Conservation (phyloP, 2,797 vertebrate species). For the Anguilla obscura region DNA sequence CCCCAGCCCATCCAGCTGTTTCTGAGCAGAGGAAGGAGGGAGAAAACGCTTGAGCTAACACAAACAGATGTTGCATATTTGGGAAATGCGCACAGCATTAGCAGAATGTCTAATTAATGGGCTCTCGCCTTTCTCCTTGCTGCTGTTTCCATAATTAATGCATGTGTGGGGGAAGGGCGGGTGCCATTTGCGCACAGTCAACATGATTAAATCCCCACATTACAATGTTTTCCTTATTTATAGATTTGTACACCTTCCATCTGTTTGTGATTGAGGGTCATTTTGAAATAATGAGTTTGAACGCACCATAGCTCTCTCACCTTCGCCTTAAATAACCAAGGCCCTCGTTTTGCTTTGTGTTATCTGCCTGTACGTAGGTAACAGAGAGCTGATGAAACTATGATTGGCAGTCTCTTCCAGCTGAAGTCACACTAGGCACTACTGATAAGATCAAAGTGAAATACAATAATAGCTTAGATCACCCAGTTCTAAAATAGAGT, state of each 20-base stretch:
- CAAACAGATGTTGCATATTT: conserved; percentile 37
- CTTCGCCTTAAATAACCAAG: not conserved
- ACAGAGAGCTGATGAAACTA: not conserved
- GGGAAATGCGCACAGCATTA: conserved; percentile 24
- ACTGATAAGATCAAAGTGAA: not conserved
- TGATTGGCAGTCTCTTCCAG: not conserved
- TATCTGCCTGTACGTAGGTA: not conserved
- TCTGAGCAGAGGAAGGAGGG: not conserved
- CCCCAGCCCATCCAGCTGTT: conserved; percentile 21
- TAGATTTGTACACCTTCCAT: not conserved
- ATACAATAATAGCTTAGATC: not conserved
- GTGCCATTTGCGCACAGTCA: not conserved
- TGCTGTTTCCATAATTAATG: conserved; percentile 28
- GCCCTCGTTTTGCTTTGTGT: not conserved
- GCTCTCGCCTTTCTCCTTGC: conserved; percentile 4
- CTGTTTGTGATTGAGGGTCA: not conserved
- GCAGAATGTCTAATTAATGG: conserved; percentile 36
- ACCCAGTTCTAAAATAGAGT: not conserved
- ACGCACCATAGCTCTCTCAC: too few relatives aligned
- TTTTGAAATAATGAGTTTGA: not conserved
- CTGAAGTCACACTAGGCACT: not conserved
- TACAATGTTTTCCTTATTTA: not conserved
- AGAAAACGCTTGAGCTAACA: not conserved
- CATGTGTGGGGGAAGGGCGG: conserved; percentile 11
- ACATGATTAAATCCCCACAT: not conserved